Evolutionary conservation across 2,113 vertebrate genomes (phyloP), one percentile per base, ranked within the genome.

Genomic region (Choloepus hoffmanni): DNA sequence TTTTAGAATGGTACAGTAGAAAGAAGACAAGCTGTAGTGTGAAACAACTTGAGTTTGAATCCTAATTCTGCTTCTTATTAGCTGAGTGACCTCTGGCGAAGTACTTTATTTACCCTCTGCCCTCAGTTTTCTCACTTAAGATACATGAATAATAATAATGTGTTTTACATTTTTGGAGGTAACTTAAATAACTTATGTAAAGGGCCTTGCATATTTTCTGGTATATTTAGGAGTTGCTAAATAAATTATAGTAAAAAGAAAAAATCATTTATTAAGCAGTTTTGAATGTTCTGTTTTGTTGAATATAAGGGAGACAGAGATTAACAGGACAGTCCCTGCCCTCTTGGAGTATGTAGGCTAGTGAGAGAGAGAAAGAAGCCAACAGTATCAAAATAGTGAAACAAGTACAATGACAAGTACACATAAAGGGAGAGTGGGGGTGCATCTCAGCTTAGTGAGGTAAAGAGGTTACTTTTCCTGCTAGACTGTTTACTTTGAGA

Each of bases 241-340:
- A 72, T 88, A 83, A 85, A 79, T 55, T 94, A 40, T 15, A 67
- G 40, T 58, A 82, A 50, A 77, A 67, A 50, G 62, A 63, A 28
- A 48, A 33, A 58, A 83, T 60, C 62, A 5, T 82, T 76, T 74
- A 81, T 81, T 19, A 58, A 40, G 60, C 4, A 82, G 26, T 28
- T 86, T 89, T 43, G 16, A 65, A n/a, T 86, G 26, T 92, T 15
- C 19, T 43, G 45, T 73, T 48, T 91, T 90, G 79, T 90, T 65
- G 63, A 77, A 48, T 68, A 60, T 62, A 85, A 78, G 67, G 16
- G 43, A 36, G 21, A 15, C 23, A 73, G 76, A 73, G 5, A 72
- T 73, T 21, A 33, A 72, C 1, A 95, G 50, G 68, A 36, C 14
- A 87, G 36, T 21, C 9, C 2, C n/a, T 87, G 30, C 21, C 76